A percentile compares a stretch with the other conserved stretches of the same genome.
Evolutionary conservation across 2,113 vertebrate genomes (phyloP).

Genomic region (Macaca fascicularis): T2T-MFA8v1.1 NC_088385.1:65940001-65940500

Average conservation of each 20-base stretch:
- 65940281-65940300: background rate
- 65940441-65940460: background rate
- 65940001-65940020: background rate
- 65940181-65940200: background rate
- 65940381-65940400: background rate
- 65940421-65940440: background rate
- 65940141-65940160: constrained; percentile 4
- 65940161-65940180: background rate
- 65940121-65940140: background rate
- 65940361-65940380: background rate
- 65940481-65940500: background rate
- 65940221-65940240: background rate
- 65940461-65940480: background rate
- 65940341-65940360: background rate
- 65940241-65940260: background rate
- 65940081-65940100: background rate
- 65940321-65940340: background rate
- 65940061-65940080: background rate
- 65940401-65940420: background rate
- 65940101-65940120: background rate
- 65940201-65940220: background rate
- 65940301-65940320: background rate
- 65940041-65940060: background rate
- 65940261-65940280: background rate
- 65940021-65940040: background rate